Evolutionary conservation across 92 coral and sea anemone genomes (phyloP).

Genomic region (Epizoanthus ramosus): DNA sequence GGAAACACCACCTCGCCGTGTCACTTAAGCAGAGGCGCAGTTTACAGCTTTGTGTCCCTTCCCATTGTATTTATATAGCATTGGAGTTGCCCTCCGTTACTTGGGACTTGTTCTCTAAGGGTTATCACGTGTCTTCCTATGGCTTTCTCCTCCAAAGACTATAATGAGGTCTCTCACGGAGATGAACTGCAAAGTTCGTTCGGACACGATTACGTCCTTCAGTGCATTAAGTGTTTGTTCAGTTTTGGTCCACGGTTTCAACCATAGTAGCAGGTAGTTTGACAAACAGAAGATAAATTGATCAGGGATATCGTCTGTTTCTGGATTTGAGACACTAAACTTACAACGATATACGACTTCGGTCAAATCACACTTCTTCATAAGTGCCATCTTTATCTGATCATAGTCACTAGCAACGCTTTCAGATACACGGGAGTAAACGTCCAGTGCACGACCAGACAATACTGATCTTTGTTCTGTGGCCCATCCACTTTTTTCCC

Average conservation of each 20-base stretch:
- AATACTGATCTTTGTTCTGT: conserved; percentile 42
- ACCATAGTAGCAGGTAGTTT: conserved; percentile 35
- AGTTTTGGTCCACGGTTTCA: conserved; percentile 47
- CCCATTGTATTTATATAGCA: neutral
- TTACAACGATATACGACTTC: conserved; percentile 50
- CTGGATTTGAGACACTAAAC: conserved; percentile 49
- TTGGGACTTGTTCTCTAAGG: conserved; percentile 8
- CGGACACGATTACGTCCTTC: conserved; percentile 47
- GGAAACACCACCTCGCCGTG: conserved; percentile 5
- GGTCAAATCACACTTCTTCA: conserved; percentile 55
- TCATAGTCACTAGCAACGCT: conserved; percentile 47
- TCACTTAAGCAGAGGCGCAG: too few species aligned
- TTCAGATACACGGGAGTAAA: too few species aligned
- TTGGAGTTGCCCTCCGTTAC: neutral
- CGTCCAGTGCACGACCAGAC: conserved; percentile 61
- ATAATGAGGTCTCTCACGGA: conserved; percentile 52
- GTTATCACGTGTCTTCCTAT: conserved; percentile 3
- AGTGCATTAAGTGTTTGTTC: conserved; percentile 38
- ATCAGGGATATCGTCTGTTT: conserved; percentile 46
- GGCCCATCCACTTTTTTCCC: conserved; percentile 50
- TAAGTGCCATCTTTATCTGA: conserved; percentile 41
- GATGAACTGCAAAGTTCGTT: conserved; percentile 41
- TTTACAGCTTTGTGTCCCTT: too few species aligned
- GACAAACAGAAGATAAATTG: conserved; percentile 41
- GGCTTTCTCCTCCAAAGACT: conserved; percentile 35